phyloP scores from a whole-genome alignment of 2,113 vertebrate genomes.

The Theristicus caerulescens region DNA sequence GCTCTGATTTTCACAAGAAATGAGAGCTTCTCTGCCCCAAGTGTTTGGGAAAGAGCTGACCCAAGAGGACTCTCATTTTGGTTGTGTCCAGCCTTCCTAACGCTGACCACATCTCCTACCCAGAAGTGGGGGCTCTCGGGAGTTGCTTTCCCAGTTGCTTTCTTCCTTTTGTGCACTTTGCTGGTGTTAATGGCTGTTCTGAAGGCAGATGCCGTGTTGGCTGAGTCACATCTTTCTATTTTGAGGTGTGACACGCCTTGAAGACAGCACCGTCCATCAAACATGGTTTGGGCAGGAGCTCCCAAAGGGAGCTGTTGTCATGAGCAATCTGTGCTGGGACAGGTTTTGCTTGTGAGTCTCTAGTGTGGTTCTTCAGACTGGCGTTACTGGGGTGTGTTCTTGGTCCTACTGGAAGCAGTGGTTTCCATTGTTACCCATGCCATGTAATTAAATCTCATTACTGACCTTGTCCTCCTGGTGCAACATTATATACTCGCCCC shows the following conservation, averaged over 20 bases:
- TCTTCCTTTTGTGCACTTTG: background rate
- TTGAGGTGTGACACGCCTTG: constrained; percentile 15
- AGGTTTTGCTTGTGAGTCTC: background rate
- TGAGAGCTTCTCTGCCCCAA: background rate
- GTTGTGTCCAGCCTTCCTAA: background rate
- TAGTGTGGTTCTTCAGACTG: background rate
- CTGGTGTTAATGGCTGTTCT: background rate
- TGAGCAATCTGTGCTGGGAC: background rate
- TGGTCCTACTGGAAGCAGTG: background rate
- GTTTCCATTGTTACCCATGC: background rate
- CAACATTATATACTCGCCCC: background rate
- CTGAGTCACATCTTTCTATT: background rate
- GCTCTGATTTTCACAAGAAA: background rate
- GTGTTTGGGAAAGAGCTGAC: background rate
- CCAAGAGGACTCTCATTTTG: background rate
- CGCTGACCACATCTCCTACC: background rate
- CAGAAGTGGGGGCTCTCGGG: background rate
- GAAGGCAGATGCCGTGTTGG: background rate
- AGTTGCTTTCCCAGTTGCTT: background rate
- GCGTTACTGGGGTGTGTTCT: background rate
- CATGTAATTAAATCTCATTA: background rate
- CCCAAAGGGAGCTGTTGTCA: background rate
- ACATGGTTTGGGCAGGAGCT: background rate
- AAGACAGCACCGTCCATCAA: background rate
- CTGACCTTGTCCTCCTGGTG: background rate